Base-by-base conservation (phyloP, 2,888 invertebrate species). In the Tricholauxania praeusta region DNA sequence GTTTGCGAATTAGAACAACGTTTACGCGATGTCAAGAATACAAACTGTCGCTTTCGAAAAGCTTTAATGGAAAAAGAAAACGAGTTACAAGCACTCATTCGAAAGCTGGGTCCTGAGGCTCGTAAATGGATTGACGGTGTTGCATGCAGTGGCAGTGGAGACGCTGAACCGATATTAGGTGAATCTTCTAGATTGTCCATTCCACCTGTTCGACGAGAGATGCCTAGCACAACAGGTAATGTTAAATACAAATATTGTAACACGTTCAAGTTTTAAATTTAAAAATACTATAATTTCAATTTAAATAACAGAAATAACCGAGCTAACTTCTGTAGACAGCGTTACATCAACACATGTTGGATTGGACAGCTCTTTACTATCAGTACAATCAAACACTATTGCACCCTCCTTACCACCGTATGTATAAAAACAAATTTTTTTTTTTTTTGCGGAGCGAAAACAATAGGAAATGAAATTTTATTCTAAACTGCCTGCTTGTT, bases 61-160 rank as follows among this genome's bases (percentile, higher is more conserved):
- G 93, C 94, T 53, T 89, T 97, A 74, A 90, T 95, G 87, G 96
- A 96, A 79, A 93, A 93, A 82, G 95, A 96, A 84, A 92, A 93
- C 64, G 95, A 95, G 82, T 87, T 95, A 78, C 94, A 95, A 90
- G 84, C 82, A 1, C 76, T 88, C 12, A 87, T 88, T 39, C 83
- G 87, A 12, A 88, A 87, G 72, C 75, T 88, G 51, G 87, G 87
- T 1, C 87, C 87, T 1, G 87, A 88, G 76, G 87, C 87, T 10
- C 81, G 85, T 51, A 87, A 86, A 76, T 88, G 87, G 87, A 84
- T 88, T 53, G 87, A 88, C 71, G 87, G 87, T 3, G 84, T 85
- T 1, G 85, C 85, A 17, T 82, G 85, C 66, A 74, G 82, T 1
- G 82, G 84, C 0, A 79, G 75, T 22, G 76, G 79, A 39, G 86